Percentiles rank a stretch among this genome's conserved stretches.
Evolutionary conservation across 1,140 invertebrate species (phyloP).

Genomic region (Drosophila nikananu): DNA sequence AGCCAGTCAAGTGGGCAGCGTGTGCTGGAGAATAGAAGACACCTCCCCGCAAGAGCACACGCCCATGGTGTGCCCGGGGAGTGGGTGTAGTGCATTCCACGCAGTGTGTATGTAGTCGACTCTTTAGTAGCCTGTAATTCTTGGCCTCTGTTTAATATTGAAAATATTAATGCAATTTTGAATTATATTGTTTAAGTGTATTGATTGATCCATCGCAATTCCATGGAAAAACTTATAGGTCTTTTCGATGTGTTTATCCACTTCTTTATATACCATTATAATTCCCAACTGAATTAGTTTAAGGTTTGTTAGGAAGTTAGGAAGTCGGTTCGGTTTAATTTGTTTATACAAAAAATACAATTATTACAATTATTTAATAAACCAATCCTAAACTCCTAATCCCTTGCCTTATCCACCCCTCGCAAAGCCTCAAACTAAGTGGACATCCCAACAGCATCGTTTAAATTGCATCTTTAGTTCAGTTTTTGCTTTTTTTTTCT

Average conservation of each 20-base stretch:
- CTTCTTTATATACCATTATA: too few species aligned
- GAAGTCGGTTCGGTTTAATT: too few species aligned
- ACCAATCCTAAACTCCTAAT: background rate
- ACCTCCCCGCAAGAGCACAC: background rate
- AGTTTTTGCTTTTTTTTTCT: slow-evolving; percentile 24
- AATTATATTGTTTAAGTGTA: too few species aligned
- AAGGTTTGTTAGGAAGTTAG: too few species aligned
- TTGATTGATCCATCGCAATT: too few species aligned
- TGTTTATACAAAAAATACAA: background rate
- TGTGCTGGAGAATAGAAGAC: slow-evolving; percentile 39
- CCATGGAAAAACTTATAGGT: background rate
- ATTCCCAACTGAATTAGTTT: too few species aligned
- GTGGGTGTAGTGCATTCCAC: background rate
- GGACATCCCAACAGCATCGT: slow-evolving; percentile 28
- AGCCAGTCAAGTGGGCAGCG: slow-evolving; percentile 56
- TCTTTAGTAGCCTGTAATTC: background rate
- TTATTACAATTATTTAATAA: background rate
- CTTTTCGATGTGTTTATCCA: too few species aligned
- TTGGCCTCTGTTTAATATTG: background rate
- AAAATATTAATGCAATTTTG: too few species aligned
- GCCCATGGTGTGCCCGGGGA: background rate
- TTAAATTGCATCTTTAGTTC: slow-evolving; percentile 76
- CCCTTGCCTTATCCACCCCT: background rate
- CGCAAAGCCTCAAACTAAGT: background rate
- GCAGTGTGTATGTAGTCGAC: background rate